Evolutionary conservation across 2,797 vertebrate species (phyloP).

Genomic region (Morus bassanus): DNA sequence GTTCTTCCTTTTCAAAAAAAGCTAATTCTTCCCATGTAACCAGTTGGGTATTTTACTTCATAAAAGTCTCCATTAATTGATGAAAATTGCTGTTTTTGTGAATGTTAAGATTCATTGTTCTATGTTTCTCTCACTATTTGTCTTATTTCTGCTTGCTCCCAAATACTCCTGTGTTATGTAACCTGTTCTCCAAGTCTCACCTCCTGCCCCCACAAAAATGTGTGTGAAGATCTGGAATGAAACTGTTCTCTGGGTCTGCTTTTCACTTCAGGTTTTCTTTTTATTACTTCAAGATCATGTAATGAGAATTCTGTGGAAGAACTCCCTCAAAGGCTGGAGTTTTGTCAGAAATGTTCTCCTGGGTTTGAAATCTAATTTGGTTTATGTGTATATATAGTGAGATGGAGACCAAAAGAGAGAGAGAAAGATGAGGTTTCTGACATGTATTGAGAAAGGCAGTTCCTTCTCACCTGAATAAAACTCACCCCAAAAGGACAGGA

Average conservation of each 20-base stretch:
- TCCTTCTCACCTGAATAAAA: neutral
- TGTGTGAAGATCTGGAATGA: neutral
- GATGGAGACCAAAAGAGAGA: neutral
- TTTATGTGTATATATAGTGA: neutral
- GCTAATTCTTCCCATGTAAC: neutral
- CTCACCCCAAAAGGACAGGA: neutral
- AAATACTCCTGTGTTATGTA: neutral
- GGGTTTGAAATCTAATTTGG: neutral
- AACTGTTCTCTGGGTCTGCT: neutral
- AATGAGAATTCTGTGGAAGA: neutral
- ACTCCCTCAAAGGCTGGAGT: neutral
- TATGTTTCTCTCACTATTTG: neutral
- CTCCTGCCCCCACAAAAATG: neutral
- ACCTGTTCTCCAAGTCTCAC: neutral
- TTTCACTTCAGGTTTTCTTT: neutral
- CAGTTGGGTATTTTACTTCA: neutral
- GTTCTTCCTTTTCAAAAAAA: neutral
- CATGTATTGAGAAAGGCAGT: neutral
- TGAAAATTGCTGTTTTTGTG: neutral
- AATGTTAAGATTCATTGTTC: neutral
- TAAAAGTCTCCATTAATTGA: neutral
- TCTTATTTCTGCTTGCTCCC: neutral
- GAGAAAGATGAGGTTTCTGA: neutral
- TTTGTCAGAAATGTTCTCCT: neutral
- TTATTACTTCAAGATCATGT: neutral